Conservation (phyloP, 2,888 invertebrate species). For the Masnerella sp. region DNA sequence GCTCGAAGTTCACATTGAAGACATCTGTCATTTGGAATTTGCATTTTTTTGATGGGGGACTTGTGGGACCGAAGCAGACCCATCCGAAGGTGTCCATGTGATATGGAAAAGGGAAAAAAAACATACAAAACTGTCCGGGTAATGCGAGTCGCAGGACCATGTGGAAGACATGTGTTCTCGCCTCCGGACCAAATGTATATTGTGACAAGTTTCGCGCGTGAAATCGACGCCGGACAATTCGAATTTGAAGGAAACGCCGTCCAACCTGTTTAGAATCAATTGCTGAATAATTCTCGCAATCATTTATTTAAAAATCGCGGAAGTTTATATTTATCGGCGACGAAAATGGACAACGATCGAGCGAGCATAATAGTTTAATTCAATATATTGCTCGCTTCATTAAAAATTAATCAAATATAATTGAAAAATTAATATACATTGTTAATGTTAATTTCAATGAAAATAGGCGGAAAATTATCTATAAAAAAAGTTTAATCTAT, state of each 20-base stretch:
- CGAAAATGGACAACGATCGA: too few relatives aligned
- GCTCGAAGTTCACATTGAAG: conserved; percentile 37
- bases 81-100: conserved; percentile 53
- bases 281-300: too few relatives aligned
- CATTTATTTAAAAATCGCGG: too few relatives aligned
- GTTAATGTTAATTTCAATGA: too few relatives aligned
- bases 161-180: conserved; percentile 48
- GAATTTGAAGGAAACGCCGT: neutral
- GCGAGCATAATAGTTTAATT: too few relatives aligned
- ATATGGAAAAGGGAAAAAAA: conserved; percentile 31
- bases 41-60: conserved; percentile 32
- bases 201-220: conserved; percentile 50
- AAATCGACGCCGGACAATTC: conserved; percentile 38
- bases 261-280: conserved; percentile 9
- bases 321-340: too few relatives aligned
- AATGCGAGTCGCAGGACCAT: conserved; percentile 38
- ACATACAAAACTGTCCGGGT: conserved; percentile 35
- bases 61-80: conserved; percentile 48
- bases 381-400: too few relatives aligned
- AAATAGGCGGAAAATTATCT: too few relatives aligned
- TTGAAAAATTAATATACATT: too few relatives aligned
- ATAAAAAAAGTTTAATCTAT: too few relatives aligned
- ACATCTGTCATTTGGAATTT: conserved; percentile 36
- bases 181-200: conserved; percentile 41
- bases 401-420: too few relatives aligned